Evolutionary conservation across 2,888 invertebrate species (phyloP).

Genomic region (Lepidochrysops patricia): DNA sequence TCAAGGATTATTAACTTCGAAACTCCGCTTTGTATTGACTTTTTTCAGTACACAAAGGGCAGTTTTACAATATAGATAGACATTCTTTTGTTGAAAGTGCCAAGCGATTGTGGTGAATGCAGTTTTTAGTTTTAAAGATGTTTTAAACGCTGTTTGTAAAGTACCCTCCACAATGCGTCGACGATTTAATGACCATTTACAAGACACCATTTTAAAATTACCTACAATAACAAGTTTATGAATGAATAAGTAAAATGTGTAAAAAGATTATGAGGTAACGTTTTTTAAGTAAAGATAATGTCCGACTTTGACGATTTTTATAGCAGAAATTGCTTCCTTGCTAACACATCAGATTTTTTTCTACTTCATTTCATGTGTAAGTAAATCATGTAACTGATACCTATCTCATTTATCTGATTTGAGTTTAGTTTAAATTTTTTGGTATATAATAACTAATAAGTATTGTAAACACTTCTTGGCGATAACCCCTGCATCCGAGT

Average conservation of each 20-base stretch:
- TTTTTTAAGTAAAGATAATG: no score
- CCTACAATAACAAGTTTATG: no score
- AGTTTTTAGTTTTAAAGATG: slow-evolving; percentile 9
- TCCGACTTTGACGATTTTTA: no score
- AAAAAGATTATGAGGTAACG: no score
- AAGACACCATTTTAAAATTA: not conserved
- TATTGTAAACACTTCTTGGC: not conserved
- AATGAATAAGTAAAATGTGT: no score
- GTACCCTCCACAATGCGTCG: slow-evolving; percentile 1
- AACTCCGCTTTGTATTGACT: slow-evolving; percentile 39
- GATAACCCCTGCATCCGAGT: slow-evolving; percentile 49
- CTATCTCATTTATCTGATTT: no score
- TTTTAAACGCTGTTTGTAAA: slow-evolving; percentile 6
- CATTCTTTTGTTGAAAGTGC: slow-evolving; percentile 23
- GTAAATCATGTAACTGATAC: no score
- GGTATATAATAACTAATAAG: not conserved
- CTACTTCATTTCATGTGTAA: no score
- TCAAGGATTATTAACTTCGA: slow-evolving; percentile 36
- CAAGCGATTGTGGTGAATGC: slow-evolving; percentile 9
- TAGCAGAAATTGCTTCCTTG: no score
- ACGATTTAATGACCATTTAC: not conserved
- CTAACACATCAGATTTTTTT: no score
- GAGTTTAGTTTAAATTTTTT: no score
- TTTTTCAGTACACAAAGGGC: slow-evolving; percentile 41
- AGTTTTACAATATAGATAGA: slow-evolving; percentile 39